phyloP scores from a whole-genome alignment of 2,888 invertebrate species.

The Parnassius apollo region DNA sequence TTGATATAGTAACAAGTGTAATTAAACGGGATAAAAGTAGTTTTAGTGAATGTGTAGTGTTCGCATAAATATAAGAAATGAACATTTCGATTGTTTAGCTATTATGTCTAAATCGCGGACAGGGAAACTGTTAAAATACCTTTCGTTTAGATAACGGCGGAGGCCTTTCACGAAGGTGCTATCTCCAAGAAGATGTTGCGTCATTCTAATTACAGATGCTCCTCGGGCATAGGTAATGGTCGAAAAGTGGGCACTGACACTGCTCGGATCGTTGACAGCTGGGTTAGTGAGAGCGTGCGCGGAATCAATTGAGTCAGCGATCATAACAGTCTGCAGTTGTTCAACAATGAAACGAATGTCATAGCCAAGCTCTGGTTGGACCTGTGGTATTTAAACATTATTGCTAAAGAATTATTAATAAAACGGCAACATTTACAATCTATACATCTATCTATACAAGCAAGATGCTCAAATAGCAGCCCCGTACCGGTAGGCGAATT shows the following conservation, averaged over 20 bases:
- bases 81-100: no score
- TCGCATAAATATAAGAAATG: no score
- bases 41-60: not conserved
- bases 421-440: not conserved
- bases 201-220: conserved; percentile 84
- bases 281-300: conserved; percentile 82
- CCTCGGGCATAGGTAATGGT: conserved; percentile 86
- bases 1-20: not conserved
- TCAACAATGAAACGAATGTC: conserved; percentile 83
- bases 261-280: conserved; percentile 76
- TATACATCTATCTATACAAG: no score
- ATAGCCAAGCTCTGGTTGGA: conserved; percentile 57
- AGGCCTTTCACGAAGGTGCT: conserved; percentile 77
- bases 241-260: conserved; percentile 83
- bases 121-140: conserved; percentile 49
- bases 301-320: conserved; percentile 76
- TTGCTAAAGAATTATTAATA: no score
- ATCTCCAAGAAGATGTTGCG: conserved; percentile 81
- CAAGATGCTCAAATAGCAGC: no score
- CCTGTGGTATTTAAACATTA: conserved; percentile 41
- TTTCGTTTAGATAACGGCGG: conserved; percentile 70
- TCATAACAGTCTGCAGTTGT: conserved; percentile 83
- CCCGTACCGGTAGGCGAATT: no score
- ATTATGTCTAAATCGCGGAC: no score
- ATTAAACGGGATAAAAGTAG: not conserved